Evolutionary conservation across 2,888 invertebrate species (phyloP), one percentile per base, ranked within the genome.

Genomic region (Aspidapion aeneum): DNA sequence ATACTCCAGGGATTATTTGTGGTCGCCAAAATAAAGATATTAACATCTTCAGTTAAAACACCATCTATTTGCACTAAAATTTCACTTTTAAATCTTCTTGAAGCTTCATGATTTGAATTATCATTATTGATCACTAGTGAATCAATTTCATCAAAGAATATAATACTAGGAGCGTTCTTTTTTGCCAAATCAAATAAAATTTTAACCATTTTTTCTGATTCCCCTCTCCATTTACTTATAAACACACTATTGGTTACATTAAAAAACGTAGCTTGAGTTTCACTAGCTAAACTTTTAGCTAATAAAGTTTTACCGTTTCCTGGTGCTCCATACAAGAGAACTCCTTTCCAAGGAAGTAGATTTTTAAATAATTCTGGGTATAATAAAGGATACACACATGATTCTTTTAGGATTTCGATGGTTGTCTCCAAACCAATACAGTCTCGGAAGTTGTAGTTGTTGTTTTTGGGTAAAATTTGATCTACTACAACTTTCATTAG

Each of bases 221-320:
- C 97, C 0, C 97, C 97, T 22, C 96, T 83, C 96, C 96, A 97
- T 80, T 98, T 98, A 74, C 93, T 94, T n/a, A 96, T 87, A 54
- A 97, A 86, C 1, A 91, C 89, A 73, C 95, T 67, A 65, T 94
- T 90, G 1, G 94, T 90, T 16, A 97, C 88, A 76, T 96, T 96
- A 78, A 98, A 95, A 80, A 97, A 96, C 0, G 93, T 93, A 1
- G 82, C 86, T 73, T 76, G 80, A 67, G 91, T 90, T 79, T 95
- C 93, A 0, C 89, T 86, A 2, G 95, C 96, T 1, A 94, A 87
- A 0, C 94, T 94, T 78, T 91, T 91, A 0, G 96, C 97, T 69
- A 97, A 80, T 76, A 94, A 81, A 0, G 97, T 96, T 82, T 97
- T 97, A 70, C 93, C 94, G 22, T 91, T 90, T 9, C 75, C 80